Conservation (phyloP, 2,888 invertebrate species). For the Chesias legatella region DNA sequence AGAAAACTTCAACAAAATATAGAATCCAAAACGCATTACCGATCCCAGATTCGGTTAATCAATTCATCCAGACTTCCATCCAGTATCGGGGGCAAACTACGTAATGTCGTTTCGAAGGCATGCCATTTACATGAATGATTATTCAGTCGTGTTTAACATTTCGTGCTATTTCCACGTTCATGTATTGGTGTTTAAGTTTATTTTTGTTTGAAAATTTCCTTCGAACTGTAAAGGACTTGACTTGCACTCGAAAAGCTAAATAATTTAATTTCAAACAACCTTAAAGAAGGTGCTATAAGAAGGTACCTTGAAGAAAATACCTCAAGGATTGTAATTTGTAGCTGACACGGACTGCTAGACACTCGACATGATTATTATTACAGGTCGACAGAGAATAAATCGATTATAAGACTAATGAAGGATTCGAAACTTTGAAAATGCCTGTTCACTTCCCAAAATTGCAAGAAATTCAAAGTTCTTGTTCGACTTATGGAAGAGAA, state of each 20-base stretch:
- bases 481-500: constrained; percentile 4
- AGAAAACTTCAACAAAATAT: too few relatives aligned
- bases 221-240: constrained; percentile 52
- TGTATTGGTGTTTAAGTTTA: constrained; percentile 31
- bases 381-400: too few relatives aligned
- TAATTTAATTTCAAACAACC: too few relatives aligned
- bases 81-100: constrained; percentile 60
- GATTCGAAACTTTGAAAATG: too few relatives aligned
- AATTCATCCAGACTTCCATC: constrained; percentile 55
- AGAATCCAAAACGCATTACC: constrained; percentile 48
- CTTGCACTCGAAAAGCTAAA: constrained; percentile 56
- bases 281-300: too few relatives aligned
- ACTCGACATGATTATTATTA: too few relatives aligned
- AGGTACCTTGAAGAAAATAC: too few relatives aligned
- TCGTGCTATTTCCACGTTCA: constrained; percentile 39
- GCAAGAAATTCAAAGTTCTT: background rate
- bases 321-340: too few relatives aligned
- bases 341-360: too few relatives aligned
- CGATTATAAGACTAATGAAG: too few relatives aligned
- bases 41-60: constrained; percentile 53
- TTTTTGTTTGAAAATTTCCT: constrained; percentile 34
- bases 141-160: constrained; percentile 43
- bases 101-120: constrained; percentile 60
- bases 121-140: constrained; percentile 73
- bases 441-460: background rate